phyloP scores from a whole-genome alignment of 2,888 invertebrate species.

The Eupelmus urozonus region DNA sequence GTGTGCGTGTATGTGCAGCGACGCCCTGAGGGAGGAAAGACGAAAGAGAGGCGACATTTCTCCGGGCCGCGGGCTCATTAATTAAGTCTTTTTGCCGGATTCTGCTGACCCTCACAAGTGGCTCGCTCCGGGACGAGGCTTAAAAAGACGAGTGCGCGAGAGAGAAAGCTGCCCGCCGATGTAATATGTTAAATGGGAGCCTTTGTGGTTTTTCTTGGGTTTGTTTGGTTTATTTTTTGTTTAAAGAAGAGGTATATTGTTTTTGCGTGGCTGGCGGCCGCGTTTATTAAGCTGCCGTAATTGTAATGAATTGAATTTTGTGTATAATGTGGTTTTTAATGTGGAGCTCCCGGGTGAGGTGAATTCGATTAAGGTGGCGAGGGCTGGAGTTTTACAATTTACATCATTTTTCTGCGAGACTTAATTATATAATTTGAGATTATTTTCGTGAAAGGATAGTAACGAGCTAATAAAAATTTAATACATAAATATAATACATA shows the following conservation, averaged over 20 bases:
- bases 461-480: too few relatives aligned
- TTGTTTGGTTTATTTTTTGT: neutral
- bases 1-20: conserved; percentile 28
- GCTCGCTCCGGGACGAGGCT: conserved; percentile 55
- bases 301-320: conserved; percentile 18
- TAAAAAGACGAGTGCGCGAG: neutral
- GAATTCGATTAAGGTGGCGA: too few relatives aligned
- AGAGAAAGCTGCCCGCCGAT: neutral
- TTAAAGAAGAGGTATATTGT: neutral
- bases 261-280: neutral
- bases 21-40: conserved; percentile 72
- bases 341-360: too few relatives aligned
- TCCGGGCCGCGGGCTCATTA: conserved; percentile 69
- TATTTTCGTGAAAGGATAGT: too few relatives aligned
- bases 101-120: conserved; percentile 72
- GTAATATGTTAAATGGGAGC: conserved; percentile 55
- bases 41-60: conserved; percentile 61
- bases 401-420: too few relatives aligned
- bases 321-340: conserved; percentile 1
- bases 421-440: too few relatives aligned
- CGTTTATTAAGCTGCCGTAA: conserved; percentile 19
- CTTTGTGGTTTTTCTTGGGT: conserved; percentile 23
- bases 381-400: too few relatives aligned
- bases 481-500: too few relatives aligned
- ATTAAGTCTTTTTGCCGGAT: conserved; percentile 77